phyloP scores from a whole-genome alignment of 2,888 invertebrate species.

The Polyommatus icarus region DNA sequence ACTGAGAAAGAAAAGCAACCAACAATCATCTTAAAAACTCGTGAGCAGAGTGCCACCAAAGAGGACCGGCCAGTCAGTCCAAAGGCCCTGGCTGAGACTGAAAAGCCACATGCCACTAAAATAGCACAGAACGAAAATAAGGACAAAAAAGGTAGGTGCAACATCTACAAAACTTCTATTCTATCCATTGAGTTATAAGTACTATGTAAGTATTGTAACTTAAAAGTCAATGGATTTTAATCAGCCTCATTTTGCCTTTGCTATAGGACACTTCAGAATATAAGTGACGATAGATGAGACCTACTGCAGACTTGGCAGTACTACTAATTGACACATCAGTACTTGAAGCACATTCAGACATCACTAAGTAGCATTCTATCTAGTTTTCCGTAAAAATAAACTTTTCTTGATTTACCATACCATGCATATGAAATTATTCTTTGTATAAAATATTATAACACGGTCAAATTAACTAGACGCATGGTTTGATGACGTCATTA shows the following conservation, averaged over 20 bases:
- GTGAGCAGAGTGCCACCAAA: conserved; percentile 79
- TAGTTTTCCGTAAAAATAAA: not conserved
- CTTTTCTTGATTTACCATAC: not conserved
- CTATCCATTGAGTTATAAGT: not conserved
- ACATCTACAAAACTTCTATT: not conserved
- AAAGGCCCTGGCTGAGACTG: conserved; percentile 68
- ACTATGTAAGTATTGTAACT: no score
- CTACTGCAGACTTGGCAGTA: no score
- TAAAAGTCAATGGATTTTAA: no score
- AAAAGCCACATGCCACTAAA: conserved; percentile 64
- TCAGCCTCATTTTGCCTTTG: no score
- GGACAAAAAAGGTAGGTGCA: conserved; percentile 63
- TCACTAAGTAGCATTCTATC: not conserved
- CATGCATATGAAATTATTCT: no score
- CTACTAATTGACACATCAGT: no score
- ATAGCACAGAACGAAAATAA: conserved; percentile 78
- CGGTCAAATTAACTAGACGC: no score
- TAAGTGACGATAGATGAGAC: no score
- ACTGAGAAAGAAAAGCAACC: conserved; percentile 79
- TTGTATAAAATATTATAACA: no score
- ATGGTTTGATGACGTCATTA: no score
- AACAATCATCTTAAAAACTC: conserved; percentile 84
- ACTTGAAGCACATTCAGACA: no score
- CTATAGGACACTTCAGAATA: no score
- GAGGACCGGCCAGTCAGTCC: conserved; percentile 83